phyloP scores from a whole-genome alignment of 30 jellyfish, hydroid and myxozoan genomes.

The Phacellophora camtschatica region DNA sequence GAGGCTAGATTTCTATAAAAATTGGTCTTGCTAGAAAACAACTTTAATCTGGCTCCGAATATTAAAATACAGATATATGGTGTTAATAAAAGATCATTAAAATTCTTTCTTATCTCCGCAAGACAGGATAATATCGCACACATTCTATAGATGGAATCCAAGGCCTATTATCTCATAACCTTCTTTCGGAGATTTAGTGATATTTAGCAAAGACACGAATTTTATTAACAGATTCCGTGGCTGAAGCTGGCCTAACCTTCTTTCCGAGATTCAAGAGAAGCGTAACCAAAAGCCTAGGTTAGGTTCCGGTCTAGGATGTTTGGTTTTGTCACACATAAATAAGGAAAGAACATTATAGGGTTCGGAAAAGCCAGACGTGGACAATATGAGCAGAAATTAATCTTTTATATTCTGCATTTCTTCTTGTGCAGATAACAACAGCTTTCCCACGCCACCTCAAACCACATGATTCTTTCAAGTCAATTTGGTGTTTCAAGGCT shows the following conservation, averaged over 20 bases:
- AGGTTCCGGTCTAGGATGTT: conserved; percentile 37
- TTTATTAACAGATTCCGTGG: conserved; percentile 27
- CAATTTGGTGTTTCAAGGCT: conserved; percentile 40
- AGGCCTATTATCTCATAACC: conserved; percentile 21
- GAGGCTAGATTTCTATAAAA: no score
- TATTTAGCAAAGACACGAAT: no score
- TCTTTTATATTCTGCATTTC: conserved; percentile 14
- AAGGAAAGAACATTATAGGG: conserved; percentile 30
- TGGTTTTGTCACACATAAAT: conserved; percentile 3
- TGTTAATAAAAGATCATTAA: no score
- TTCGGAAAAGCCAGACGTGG: background rate
- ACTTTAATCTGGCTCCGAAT: no score
- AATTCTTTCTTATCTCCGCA: no score
- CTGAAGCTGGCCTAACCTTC: conserved; percentile 5
- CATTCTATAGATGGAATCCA: conserved; percentile 2
- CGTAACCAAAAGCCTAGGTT: conserved; percentile 24
- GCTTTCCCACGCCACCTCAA: conserved; percentile 57
- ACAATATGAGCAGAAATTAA: conserved; percentile 22
- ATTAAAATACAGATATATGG: no score
- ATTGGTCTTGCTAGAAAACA: no score
- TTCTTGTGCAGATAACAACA: conserved; percentile 16
- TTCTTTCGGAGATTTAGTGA: conserved; percentile 36
- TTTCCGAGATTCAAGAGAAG: conserved; percentile 31
- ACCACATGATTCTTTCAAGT: conserved; percentile 38
- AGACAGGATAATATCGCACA: background rate